Evolutionary conservation across 2,888 invertebrate species (phyloP).

Genomic region (Cataglyphis albicans): DNA sequence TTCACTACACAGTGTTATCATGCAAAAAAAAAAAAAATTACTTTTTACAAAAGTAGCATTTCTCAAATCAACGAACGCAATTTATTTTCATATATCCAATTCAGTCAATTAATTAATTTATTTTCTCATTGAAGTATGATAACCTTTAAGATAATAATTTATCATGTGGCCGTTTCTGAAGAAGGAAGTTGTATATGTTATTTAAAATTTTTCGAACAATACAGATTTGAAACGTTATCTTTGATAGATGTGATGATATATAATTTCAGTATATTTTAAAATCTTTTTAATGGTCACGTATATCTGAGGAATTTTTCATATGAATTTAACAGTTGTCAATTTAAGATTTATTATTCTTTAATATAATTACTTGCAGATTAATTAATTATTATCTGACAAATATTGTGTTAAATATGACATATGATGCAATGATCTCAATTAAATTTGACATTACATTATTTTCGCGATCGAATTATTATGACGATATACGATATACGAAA

Average conservation of each 20-base stretch:
- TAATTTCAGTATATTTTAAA: not conserved
- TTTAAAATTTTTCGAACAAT: not conserved
- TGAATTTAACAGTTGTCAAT: not conserved
- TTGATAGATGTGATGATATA: not conserved
- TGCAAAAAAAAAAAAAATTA: not conserved
- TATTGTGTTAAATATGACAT: not conserved
- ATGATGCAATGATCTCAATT: slow-evolving; percentile 1
- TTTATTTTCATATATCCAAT: not conserved
- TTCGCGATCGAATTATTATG: not conserved
- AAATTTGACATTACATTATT: not conserved
- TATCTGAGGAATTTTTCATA: not conserved
- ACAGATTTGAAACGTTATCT: not conserved
- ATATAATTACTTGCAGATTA: not conserved
- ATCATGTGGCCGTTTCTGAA: not conserved
- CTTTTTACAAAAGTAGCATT: slow-evolving; percentile 4
- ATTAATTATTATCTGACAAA: not conserved
- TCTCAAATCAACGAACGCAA: not conserved
- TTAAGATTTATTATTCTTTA: not conserved
- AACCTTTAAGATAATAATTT: not conserved
- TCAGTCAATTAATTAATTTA: slow-evolving; percentile 20
- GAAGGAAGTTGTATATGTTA: not conserved
- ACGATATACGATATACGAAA: not conserved
- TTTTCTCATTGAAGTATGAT: not conserved
- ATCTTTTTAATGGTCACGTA: not conserved
- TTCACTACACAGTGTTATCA: not conserved